Percentiles rank a stretch among this genome's conserved stretches.
Evolutionary conservation across 92 coral and sea anemone genomes (phyloP).

Genomic region (Bergia sp.): DNA sequence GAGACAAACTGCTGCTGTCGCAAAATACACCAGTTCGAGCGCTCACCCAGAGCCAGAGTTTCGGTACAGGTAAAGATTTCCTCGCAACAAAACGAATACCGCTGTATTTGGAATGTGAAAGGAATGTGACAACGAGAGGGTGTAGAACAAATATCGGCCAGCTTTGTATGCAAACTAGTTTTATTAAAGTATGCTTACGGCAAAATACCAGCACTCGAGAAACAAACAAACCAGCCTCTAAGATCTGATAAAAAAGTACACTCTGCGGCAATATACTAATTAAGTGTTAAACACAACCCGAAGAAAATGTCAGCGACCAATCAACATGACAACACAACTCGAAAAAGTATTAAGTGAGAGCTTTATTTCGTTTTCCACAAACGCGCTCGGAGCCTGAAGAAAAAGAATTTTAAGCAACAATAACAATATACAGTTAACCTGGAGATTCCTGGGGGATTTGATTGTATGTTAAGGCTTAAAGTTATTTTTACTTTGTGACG

Average conservation of each 20-base stretch:
- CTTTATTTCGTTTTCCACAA: background rate
- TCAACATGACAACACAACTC: background rate
- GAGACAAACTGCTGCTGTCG: conserved; percentile 13
- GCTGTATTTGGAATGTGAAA: conserved; percentile 10
- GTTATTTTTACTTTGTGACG: conserved; percentile 35
- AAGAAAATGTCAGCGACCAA: background rate
- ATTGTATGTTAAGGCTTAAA: conserved; percentile 29
- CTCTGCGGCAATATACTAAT: conserved; percentile 35
- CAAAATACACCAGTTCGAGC: conserved; percentile 1
- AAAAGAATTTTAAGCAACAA: background rate
- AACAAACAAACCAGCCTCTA: conserved; percentile 35
- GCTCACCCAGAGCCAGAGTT: background rate
- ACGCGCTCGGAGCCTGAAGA: background rate
- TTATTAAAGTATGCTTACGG: conserved; percentile 48
- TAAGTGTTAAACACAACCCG: conserved; percentile 34
- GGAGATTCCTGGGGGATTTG: conserved; percentile 24
- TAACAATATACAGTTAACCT: conserved; percentile 10
- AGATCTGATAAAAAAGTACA: conserved; percentile 39
- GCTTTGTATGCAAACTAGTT: conserved; percentile 34
- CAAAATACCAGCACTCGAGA: conserved; percentile 50
- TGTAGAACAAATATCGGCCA: conserved; percentile 40
- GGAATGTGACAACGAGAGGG: conserved; percentile 32
- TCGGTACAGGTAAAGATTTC: conserved; percentile 10
- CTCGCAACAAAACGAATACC: conserved; percentile 18
- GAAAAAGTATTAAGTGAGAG: background rate